Percentiles rank a stretch among this genome's conserved stretches.
Conservation (phyloP, 2,888 invertebrate species). For the Nemotelus pantherinus region DNA sequence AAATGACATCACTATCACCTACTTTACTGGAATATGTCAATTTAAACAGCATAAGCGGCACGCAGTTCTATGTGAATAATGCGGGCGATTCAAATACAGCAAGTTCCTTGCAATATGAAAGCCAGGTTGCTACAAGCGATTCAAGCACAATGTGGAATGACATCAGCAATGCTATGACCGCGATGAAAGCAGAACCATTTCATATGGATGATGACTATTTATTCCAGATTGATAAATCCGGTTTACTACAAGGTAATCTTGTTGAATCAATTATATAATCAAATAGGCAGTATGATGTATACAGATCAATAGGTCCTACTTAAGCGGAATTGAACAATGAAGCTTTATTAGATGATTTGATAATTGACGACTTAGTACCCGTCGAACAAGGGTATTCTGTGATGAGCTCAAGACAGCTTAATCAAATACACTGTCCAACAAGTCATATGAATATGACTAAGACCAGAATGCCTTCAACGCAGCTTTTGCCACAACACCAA, state of each 20-base stretch:
- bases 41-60: slow-evolving; percentile 56
- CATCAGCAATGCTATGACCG: slow-evolving; percentile 63
- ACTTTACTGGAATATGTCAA: slow-evolving; percentile 63
- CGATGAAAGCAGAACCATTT: slow-evolving; percentile 69
- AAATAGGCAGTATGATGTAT: too few relatives aligned
- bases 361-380: slow-evolving; percentile 79
- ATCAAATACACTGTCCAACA: slow-evolving; percentile 57
- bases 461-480: slow-evolving; percentile 58
- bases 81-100: slow-evolving; percentile 27
- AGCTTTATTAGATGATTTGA: slow-evolving; percentile 80
- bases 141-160: slow-evolving; percentile 65
- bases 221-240: slow-evolving; percentile 88
- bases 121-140: slow-evolving; percentile 57
- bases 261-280: too few relatives aligned
- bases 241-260: slow-evolving; percentile 74
- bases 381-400: slow-evolving; percentile 45
- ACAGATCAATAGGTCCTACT: slow-evolving; percentile 71
- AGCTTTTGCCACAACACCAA: slow-evolving; percentile 59
- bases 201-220: slow-evolving; percentile 90
- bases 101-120: slow-evolving; percentile 57
- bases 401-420: slow-evolving; percentile 51
- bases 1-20: slow-evolving; percentile 62
- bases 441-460: slow-evolving; percentile 57
- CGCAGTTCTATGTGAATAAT: slow-evolving; percentile 14
- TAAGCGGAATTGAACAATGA: slow-evolving; percentile 88